Percentiles rank a stretch among this genome's conserved stretches.
phyloP scores from a whole-genome alignment of 1,140 invertebrate genomes.

The Diabrotica virgifera region DNA sequence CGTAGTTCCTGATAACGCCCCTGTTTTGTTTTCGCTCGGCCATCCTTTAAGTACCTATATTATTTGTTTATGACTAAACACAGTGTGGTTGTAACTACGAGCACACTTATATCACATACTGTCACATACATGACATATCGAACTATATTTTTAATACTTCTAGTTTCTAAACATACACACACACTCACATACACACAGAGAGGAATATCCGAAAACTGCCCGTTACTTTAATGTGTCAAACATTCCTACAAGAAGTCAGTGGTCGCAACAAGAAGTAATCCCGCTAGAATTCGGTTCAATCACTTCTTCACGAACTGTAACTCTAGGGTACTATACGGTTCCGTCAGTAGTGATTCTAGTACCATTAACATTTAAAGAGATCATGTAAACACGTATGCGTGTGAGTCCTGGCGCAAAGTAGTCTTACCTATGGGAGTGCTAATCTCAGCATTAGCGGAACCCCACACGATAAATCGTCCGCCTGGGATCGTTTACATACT shows the following conservation, averaged over 20 bases:
- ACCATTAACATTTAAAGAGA: slow-evolving; percentile 11
- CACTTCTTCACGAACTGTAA: not conserved
- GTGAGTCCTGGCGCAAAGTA: slow-evolving; percentile 12
- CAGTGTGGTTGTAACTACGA: too few relatives aligned
- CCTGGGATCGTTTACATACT: slow-evolving; percentile 26
- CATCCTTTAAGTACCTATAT: too few relatives aligned
- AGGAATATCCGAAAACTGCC: not conserved
- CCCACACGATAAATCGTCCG: slow-evolving; percentile 17
- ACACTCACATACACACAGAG: not conserved
- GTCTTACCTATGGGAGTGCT: slow-evolving; percentile 11
- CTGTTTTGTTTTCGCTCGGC: too few relatives aligned
- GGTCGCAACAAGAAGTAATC: not conserved
- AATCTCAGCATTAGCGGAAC: slow-evolving; percentile 2
- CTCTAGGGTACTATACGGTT: slow-evolving; percentile 4
- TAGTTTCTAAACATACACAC: too few relatives aligned
- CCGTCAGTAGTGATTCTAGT: not conserved
- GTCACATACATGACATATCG: too few relatives aligned
- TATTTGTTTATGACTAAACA: too few relatives aligned
- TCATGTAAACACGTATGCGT: slow-evolving; percentile 16
- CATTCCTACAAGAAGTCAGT: not conserved
- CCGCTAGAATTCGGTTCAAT: slow-evolving; percentile 1
- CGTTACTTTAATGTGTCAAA: not conserved
- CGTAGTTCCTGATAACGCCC: too few relatives aligned
- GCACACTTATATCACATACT: too few relatives aligned
- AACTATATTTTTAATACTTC: too few relatives aligned